Evolutionary conservation across 2,797 vertebrate genomes (phyloP).

Genomic region (Cirrhinus molitorella): DNA sequence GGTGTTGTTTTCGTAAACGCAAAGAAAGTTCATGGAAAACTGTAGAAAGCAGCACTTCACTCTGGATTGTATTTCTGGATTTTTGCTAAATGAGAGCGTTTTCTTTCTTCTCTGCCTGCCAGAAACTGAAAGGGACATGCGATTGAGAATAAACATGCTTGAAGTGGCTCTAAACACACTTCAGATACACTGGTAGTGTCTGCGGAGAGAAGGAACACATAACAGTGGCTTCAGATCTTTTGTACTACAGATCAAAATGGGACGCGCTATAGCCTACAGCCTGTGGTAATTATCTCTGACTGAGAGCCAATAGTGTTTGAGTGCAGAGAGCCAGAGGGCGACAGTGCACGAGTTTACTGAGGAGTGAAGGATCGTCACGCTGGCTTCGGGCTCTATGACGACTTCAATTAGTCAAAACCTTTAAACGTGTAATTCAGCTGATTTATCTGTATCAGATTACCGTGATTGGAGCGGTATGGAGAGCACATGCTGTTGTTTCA

Average conservation of each 20-base stretch:
- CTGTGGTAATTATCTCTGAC: constrained; percentile 42
- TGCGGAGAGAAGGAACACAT: constrained; percentile 4
- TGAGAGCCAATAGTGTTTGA: constrained; percentile 25
- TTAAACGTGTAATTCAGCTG: constrained; percentile 10
- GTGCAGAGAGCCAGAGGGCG: constrained; percentile 24
- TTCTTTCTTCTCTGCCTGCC: not conserved
- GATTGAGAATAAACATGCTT: constrained; percentile 14
- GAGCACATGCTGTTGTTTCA: not conserved
- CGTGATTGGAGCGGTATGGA: not conserved
- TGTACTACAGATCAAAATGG: constrained; percentile 45
- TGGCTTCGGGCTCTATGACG: constrained; percentile 7
- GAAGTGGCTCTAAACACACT: constrained; percentile 10
- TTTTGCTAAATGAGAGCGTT: constrained; percentile 10
- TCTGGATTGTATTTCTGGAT: not conserved
- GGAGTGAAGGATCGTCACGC: constrained; percentile 2
- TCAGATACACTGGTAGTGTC: not conserved
- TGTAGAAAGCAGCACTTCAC: not conserved
- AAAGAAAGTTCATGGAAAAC: not conserved
- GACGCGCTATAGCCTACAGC: constrained; percentile 40
- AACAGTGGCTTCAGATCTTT: constrained; percentile 19
- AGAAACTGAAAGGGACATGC: not conserved
- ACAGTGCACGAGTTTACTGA: constrained; percentile 40
- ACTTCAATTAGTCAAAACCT: constrained; percentile 18
- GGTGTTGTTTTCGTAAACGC: not conserved
- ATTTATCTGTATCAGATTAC: not conserved